Evolutionary conservation across 2,797 vertebrate species (phyloP).

Genomic region (Chaetodon trifasciatus): DNA sequence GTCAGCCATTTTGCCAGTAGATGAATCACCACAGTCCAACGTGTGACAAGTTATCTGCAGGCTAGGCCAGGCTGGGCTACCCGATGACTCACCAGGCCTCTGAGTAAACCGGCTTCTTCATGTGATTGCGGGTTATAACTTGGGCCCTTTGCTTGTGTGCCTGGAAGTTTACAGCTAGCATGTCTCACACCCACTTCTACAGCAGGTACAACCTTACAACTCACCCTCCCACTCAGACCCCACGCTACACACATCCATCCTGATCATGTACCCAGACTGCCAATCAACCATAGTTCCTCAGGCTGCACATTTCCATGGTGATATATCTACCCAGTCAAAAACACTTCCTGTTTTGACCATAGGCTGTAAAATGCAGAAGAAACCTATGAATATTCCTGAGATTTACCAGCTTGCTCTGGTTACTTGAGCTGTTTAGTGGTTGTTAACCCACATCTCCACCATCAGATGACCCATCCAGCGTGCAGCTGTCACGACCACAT

Average conservation of each 20-base stretch:
- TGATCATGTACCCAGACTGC: conserved; percentile 35
- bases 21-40: conserved; percentile 72
- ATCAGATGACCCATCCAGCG: conserved; percentile 3
- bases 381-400: background rate
- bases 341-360: conserved; percentile 52
- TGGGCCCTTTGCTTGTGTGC: conserved; percentile 23
- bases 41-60: conserved; percentile 55
- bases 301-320: conserved; percentile 57
- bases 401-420: background rate
- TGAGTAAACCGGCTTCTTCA: conserved; percentile 51
- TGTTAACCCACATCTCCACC: background rate
- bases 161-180: conserved; percentile 51
- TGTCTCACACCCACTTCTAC: conserved; percentile 13
- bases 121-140: conserved; percentile 40
- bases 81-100: conserved; percentile 71
- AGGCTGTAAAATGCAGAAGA: background rate
- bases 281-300: conserved; percentile 55
- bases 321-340: conserved; percentile 46
- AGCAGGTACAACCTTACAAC: conserved; percentile 20
- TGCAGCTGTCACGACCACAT: conserved; percentile 35
- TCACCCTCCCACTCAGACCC: conserved; percentile 29
- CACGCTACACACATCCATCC: conserved; percentile 31
- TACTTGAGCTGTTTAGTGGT: background rate
- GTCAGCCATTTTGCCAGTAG: conserved; percentile 73
- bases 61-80: conserved; percentile 46